Percentiles rank a stretch among this genome's conserved stretches.
Conservation (phyloP, 2,888 invertebrate species). For the Mystacides longicornis region DNA sequence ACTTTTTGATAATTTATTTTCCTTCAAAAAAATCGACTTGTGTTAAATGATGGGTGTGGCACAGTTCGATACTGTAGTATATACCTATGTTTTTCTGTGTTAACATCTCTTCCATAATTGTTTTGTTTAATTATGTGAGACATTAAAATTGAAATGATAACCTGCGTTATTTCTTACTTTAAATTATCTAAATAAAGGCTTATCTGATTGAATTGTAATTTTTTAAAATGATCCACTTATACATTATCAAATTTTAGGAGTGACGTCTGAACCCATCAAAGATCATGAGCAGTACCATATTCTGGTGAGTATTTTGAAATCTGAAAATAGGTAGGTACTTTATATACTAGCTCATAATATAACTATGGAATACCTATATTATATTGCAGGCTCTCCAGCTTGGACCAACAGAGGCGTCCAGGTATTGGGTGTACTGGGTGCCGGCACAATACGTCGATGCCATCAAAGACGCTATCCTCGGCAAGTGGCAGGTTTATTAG, state of each 20-base stretch:
- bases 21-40: no score
- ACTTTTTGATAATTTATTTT: no score
- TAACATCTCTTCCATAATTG: no score
- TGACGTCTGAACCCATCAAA: constrained; percentile 73
- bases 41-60: no score
- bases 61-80: no score
- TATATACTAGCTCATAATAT: not conserved
- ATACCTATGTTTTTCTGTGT: no score
- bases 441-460: constrained; percentile 86
- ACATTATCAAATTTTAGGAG: constrained; percentile 33
- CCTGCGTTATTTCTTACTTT: no score
- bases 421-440: constrained; percentile 93
- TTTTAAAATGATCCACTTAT: not conserved
- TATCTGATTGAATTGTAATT: no score
- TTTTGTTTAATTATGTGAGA: no score
- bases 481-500: constrained; percentile 77
- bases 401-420: constrained; percentile 84
- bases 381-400: constrained; percentile 69
- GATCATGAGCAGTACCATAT: constrained; percentile 87
- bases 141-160: no score
- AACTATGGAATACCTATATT: not conserved
- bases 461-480: constrained; percentile 83
- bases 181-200: no score
- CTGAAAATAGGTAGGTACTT: not conserved
- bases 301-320: constrained; percentile 54